Percentiles rank a stretch among this genome's conserved stretches.
Conservation (phyloP, 1,140 invertebrate species). For the Drosophila lacteicornis region DNA sequence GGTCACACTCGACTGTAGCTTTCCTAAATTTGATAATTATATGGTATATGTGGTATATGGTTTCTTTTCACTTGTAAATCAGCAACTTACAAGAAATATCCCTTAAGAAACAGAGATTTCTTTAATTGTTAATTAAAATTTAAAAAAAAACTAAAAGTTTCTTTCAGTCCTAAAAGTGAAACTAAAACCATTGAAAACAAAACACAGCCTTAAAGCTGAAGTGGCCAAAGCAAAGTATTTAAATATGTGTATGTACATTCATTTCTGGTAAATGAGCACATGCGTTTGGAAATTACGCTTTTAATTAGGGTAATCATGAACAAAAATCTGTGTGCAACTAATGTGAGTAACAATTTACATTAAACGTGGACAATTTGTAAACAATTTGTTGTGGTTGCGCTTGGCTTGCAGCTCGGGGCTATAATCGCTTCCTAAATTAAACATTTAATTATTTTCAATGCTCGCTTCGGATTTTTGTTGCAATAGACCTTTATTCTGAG, state of each 20-base stretch:
- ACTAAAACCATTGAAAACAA: neutral
- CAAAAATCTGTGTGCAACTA: constrained; percentile 41
- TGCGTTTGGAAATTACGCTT: constrained; percentile 31
- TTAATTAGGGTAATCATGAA: constrained; percentile 35
- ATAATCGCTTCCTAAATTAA: constrained; percentile 43
- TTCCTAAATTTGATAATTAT: too few relatives aligned
- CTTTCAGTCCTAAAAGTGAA: too few relatives aligned
- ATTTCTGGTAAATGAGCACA: constrained; percentile 20
- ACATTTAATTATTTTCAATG: constrained; percentile 45
- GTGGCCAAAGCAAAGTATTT: neutral
- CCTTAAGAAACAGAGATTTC: too few relatives aligned
- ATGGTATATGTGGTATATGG: too few relatives aligned
- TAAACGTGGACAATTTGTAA: constrained; percentile 66
- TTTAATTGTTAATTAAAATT: too few relatives aligned
- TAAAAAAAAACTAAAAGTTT: neutral
- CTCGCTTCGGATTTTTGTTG: constrained; percentile 16
- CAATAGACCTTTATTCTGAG: constrained; percentile 3
- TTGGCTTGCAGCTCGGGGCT: constrained; percentile 10
- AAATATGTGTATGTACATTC: neutral
- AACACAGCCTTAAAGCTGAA: neutral
- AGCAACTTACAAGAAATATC: too few relatives aligned
- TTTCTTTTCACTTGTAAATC: too few relatives aligned
- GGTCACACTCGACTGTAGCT: too few relatives aligned
- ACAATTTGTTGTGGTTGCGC: constrained; percentile 58
- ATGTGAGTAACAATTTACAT: constrained; percentile 54